Conservation (phyloP, 2,113 vertebrate genomes). For the Anhinga rufa region DNA sequence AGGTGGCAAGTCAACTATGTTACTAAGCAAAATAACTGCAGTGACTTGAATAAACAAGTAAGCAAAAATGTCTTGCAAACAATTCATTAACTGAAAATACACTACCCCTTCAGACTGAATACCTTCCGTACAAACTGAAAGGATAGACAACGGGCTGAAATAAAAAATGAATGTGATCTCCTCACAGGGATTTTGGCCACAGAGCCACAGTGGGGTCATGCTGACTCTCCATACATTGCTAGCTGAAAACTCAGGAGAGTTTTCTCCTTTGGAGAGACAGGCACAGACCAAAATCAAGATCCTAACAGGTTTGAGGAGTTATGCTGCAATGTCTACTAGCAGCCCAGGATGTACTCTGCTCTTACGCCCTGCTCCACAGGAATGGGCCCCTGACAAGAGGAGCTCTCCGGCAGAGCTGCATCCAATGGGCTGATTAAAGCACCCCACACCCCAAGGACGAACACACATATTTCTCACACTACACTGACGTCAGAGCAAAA, state of each 20-base stretch:
- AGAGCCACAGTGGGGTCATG: not conserved
- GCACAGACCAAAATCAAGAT: not conserved
- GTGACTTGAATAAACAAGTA: not conserved
- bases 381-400: not conserved
- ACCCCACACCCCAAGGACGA: not conserved
- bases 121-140: not conserved
- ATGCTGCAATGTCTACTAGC: not conserved
- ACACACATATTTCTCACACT: not conserved
- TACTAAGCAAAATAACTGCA: not conserved
- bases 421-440: not conserved
- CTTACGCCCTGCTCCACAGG: not conserved
- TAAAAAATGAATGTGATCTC: rapidly evolving
- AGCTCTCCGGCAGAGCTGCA: not conserved
- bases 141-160: not conserved
- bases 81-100: not conserved
- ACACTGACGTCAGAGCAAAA: not conserved
- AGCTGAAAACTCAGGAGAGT: not conserved
- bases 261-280: not conserved
- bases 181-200: not conserved
- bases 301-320: not conserved
- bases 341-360: not conserved
- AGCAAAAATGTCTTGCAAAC: not conserved
- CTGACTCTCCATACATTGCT: rapidly evolving
- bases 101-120: not conserved
- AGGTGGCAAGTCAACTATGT: not conserved